Base-by-base conservation (phyloP, 1,140 invertebrate species). In the Meloidogyne floridensis region DNA sequence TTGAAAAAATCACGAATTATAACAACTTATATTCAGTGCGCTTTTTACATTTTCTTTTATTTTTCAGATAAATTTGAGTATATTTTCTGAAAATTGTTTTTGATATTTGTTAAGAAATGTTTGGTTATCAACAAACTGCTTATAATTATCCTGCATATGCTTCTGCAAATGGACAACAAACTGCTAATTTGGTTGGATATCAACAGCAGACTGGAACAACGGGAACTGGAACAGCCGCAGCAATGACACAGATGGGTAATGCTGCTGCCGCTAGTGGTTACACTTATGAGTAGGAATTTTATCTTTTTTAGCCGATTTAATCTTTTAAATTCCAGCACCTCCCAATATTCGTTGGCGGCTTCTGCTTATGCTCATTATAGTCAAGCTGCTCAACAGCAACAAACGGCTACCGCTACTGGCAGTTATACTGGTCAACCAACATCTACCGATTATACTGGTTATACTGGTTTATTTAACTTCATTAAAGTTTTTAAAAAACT, bases 301-400 rank as follows among this genome's bases (percentile, higher is more conserved):
- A 11, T 32, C 10, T 42, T 2, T 6, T 70, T 70, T 32, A 3
- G 2, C 42, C 6, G 0, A 15, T 78, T 78, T 32, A n/a, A 20
- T 56, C 11, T 32, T n/a, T 6, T 32, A 32, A 32, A 42, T 56
- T 80, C 69, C 20, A 81, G 80, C 51, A 79, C 18, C 69, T 72
- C 81, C 0, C 77, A 81, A 73, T 82, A 82, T 59, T 74, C 81
- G 0, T 65, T 69, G n/a, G 71, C 81, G 20, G 81, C 81, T 56
- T 82, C 81, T 7, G 81, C 81, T 11, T 82, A 82, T 53, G 81
- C 81, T 10, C 81, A 82, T 47, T 82, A 82, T 65, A 72, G 81
- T 47, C 77, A 80, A 32, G 74, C 81, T 18, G 81, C 81, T 73
- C 56, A 69, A n/a, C 81, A 82, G 54, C 81, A 82, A 42, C 53